Percentiles rank a stretch among this genome's conserved stretches.
Evolutionary conservation across 2,797 vertebrate species (phyloP).

Genomic region (Potorous gilbertii): DNA sequence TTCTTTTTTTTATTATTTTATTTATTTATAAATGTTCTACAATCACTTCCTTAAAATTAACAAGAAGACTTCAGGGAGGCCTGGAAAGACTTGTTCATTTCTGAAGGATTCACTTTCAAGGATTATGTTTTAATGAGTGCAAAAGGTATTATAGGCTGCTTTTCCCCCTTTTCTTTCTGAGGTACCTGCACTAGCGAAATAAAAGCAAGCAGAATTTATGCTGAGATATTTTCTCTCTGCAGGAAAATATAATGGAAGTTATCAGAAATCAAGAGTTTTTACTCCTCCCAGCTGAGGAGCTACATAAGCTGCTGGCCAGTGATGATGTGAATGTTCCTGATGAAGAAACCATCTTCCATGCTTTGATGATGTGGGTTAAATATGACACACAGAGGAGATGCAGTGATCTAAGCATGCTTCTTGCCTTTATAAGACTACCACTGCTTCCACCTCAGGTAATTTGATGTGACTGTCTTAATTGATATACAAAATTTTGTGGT

Average conservation of each 20-base stretch:
- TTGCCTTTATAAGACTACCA: constrained; percentile 87
- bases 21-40: too few species aligned
- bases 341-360: constrained; percentile 89
- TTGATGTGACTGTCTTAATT: not conserved
- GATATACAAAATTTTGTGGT: not conserved
- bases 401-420: constrained; percentile 85
- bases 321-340: constrained; percentile 89
- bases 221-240: constrained; percentile 73
- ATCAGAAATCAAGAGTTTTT: constrained; percentile 89
- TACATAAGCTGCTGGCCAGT: constrained; percentile 87
- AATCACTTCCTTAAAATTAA: too few species aligned
- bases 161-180: constrained; percentile 48
- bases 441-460: constrained; percentile 88
- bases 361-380: constrained; percentile 89
- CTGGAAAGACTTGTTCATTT: constrained; percentile 71
- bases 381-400: constrained; percentile 85
- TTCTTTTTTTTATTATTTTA: too few species aligned
- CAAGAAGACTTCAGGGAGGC: too few species aligned
- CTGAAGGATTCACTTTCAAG: constrained; percentile 61
- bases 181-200: constrained; percentile 57
- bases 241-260: constrained; percentile 90
- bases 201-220: constrained; percentile 68
- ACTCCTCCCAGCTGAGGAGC: constrained; percentile 86
- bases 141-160: constrained; percentile 65
- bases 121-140: constrained; percentile 57